These are phyloP conservation scores for Bubo blakistoni DNA, from an alignment of 2,113 vertebrate genomes.

Conservation along the genomic window DNA sequence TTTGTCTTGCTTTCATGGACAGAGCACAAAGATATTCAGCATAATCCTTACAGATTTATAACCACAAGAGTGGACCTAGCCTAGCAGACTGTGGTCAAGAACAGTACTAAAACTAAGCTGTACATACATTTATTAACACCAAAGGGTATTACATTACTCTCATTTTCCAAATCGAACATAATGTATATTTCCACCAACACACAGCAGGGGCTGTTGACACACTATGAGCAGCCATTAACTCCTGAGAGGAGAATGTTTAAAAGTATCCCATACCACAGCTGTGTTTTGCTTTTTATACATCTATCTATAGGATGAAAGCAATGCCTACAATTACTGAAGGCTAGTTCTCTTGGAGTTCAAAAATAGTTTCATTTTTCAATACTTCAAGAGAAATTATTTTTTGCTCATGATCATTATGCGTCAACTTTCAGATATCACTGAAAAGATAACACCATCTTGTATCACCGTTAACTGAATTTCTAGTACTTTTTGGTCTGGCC, in stretches of 20 bases:
- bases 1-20: conserved; percentile 56
- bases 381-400: conserved; percentile 10
- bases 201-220: not conserved
- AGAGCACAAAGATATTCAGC: conserved; percentile 53
- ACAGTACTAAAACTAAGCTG: conserved; percentile 43
- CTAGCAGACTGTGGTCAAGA: conserved; percentile 27
- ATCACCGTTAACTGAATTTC: not conserved
- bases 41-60: conserved; percentile 61
- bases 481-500: not conserved
- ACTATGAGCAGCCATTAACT: not conserved
- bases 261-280: not conserved
- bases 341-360: not conserved
- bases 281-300: not conserved
- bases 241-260: not conserved
- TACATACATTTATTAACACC: conserved; percentile 41
- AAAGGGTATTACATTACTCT: conserved; percentile 14
- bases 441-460: not conserved
- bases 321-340: not conserved
- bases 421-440: not conserved
- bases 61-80: conserved; percentile 10
- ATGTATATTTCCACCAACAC: conserved; percentile 12
- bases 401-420: not conserved
- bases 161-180: conserved; percentile 9
- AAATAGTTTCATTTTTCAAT: conserved; percentile 20
- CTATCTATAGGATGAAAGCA: not conserved